Percentiles rank a stretch among this genome's conserved stretches.
These are phyloP conservation scores for Aplysia californica DNA, from an alignment of 1,140 invertebrate species.

Conservation along the genomic window DNA sequence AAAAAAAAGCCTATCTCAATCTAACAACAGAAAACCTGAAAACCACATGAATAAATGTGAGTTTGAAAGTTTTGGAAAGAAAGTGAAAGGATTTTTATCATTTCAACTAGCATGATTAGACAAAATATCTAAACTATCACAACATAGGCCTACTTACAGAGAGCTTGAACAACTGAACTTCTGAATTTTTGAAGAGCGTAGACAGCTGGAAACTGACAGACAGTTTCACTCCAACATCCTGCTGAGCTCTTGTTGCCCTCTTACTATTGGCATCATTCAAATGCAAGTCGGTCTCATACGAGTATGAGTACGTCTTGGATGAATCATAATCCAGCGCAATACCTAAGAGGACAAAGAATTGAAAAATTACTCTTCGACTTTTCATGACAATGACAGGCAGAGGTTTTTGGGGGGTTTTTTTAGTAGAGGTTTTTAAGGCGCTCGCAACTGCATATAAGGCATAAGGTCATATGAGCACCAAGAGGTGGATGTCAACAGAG, in stretches of 20 bases:
- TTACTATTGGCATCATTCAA: conserved; percentile 51
- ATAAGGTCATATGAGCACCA: too few species aligned
- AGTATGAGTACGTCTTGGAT: conserved; percentile 56
- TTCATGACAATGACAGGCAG: not conserved
- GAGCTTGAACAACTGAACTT: conserved; percentile 53
- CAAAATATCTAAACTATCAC: too few species aligned
- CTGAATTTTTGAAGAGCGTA: conserved; percentile 43
- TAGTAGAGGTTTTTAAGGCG: too few species aligned
- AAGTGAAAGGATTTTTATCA: too few species aligned
- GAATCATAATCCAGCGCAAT: conserved; percentile 44
- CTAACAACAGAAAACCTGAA: too few species aligned
- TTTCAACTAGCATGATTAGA: too few species aligned
- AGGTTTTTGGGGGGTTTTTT: too few species aligned
- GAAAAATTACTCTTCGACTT: not conserved
- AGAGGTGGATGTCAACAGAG: too few species aligned
- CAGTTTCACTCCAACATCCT: conserved; percentile 55
- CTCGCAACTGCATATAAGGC: too few species aligned
- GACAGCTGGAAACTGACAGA: conserved; percentile 49
- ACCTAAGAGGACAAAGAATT: conserved; percentile 39
- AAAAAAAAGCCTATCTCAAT: too few species aligned
- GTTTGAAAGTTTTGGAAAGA: too few species aligned
- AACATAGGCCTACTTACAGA: conserved; percentile 47
- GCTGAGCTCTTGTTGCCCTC: conserved; percentile 31
- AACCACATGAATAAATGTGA: too few species aligned
- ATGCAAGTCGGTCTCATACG: conserved; percentile 50